These are phyloP conservation scores for Arothron firmamentum DNA, from an alignment of 2,113 vertebrate species.

Conservation along the genomic window DNA sequence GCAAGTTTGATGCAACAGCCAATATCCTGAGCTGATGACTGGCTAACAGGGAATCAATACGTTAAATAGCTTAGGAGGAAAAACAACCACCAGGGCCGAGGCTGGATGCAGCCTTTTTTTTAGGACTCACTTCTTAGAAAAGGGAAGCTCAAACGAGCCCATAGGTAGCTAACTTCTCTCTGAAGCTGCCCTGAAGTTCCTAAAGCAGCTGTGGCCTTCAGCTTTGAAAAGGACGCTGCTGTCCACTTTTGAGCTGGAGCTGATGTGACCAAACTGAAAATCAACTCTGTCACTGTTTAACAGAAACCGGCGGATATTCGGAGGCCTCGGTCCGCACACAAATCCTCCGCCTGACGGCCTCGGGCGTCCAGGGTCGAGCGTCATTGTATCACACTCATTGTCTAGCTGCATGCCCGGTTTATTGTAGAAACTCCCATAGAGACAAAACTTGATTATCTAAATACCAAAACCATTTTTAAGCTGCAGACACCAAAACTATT, in stretches of 20 bases:
- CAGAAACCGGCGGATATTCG: not conserved
- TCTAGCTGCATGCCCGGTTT: constrained; percentile 1
- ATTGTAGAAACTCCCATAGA: not conserved
- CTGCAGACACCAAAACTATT: constrained; percentile 13
- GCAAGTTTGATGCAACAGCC: constrained; percentile 20
- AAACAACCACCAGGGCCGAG: constrained; percentile 6
- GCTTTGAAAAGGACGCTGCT: too few relatives aligned
- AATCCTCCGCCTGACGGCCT: constrained; percentile 10
- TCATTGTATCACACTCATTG: constrained; percentile 16
- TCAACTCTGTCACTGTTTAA: not conserved
- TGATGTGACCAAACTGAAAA: constrained; percentile 8
- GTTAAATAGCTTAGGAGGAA: constrained; percentile 26
- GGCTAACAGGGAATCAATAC: constrained; percentile 37
- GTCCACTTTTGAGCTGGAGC: not conserved
- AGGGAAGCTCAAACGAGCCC: not conserved
- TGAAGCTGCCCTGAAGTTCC: not conserved
- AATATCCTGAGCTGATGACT: constrained; percentile 40
- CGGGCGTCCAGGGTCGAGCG: constrained; percentile 1
- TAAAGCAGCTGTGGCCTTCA: too few relatives aligned
- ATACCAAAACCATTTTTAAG: constrained; percentile 4
- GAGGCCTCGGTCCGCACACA: not conserved
- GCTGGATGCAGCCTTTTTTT: not conserved
- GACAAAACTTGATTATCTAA: not conserved
- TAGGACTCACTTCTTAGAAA: too few relatives aligned
- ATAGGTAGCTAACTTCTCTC: not conserved